phyloP scores from a whole-genome alignment of 2,888 invertebrate genomes.

The Callinectes sapidus region DNA sequence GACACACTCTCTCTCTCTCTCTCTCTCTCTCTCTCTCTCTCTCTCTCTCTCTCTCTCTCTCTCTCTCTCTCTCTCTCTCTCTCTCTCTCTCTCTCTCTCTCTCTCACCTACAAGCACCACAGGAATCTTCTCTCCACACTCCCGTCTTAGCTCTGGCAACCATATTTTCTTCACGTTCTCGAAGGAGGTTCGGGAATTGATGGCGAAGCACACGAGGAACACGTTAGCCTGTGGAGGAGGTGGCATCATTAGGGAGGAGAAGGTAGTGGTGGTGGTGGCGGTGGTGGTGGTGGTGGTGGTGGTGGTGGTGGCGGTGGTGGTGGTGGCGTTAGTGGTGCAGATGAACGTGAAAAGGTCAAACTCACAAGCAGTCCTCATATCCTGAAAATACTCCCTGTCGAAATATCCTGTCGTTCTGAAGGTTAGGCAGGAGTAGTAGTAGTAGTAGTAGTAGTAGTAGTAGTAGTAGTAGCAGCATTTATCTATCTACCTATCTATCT shows the following conservation, averaged over 20 bases:
- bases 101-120: conserved; percentile 52
- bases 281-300: no score
- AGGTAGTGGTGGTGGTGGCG: not conserved
- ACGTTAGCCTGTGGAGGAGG: conserved; percentile 37
- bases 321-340: not conserved
- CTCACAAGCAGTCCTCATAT: no score
- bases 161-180: conserved; percentile 30
- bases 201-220: conserved; percentile 55
- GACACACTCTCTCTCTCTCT: no score
- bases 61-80: not conserved
- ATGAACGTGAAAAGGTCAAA: no score
- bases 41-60: not conserved
- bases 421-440: no score
- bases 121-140: conserved; percentile 42
- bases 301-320: not conserved
- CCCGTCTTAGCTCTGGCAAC: conserved; percentile 50
- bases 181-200: conserved; percentile 11
- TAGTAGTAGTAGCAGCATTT: no score
- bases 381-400: no score
- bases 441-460: no score
- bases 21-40: no score
- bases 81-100: conserved; percentile 39
- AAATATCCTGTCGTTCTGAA: no score
- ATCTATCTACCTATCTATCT: no score
- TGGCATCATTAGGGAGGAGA: not conserved